Evolutionary conservation across 1,140 invertebrate genomes (phyloP), one percentile per base, ranked within the genome.

Genomic region (Drosophila aff.): DNA sequence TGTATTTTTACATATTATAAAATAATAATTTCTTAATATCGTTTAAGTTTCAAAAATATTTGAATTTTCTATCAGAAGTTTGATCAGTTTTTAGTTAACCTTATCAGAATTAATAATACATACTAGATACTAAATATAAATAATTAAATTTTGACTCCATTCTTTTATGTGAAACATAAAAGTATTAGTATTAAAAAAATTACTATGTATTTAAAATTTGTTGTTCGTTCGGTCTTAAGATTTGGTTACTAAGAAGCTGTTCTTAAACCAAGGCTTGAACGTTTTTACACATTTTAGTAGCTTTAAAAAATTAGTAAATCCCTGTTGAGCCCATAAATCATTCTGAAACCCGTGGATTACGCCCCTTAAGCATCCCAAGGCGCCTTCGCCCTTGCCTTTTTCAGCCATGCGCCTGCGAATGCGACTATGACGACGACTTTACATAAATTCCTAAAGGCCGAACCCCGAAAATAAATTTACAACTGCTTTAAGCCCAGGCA

Each of bases 391-490:
- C 38, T 16, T 44, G 62, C n/a, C 23, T 44, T 16, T 31, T 43
- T 67, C 4, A 36, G 67, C 47, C 47, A 47, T 46, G 38, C 38
- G 63, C 23, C 62, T 63, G 49, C 3, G 33, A 23, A 33, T 59
- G 66, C 36, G 13, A 41, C 69, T 71, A 41, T 74, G 57, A 62
- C 46, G 69, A 52, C 41, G 41, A 44, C 40, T 74, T 76, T 57
- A 63, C 67, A 63, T 64, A 79, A 82, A 82, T 82, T 82, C 68
- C 80, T 75, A 67, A 80, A 63, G 53, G 63, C 80, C 68, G 78
- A 59, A 31, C 80, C 79, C 67, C 43, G 57, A 81, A 63, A 75
- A 79, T 69, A 75, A 76, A 71, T 71, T 55, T 65, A 72, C 71
- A 75, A 58, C 60, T 62, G 60, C 44, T 73, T 38, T 50, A 53